Base-by-base conservation (phyloP, 2,113 vertebrate genomes). In the Cheilinus undulatus region DNA sequence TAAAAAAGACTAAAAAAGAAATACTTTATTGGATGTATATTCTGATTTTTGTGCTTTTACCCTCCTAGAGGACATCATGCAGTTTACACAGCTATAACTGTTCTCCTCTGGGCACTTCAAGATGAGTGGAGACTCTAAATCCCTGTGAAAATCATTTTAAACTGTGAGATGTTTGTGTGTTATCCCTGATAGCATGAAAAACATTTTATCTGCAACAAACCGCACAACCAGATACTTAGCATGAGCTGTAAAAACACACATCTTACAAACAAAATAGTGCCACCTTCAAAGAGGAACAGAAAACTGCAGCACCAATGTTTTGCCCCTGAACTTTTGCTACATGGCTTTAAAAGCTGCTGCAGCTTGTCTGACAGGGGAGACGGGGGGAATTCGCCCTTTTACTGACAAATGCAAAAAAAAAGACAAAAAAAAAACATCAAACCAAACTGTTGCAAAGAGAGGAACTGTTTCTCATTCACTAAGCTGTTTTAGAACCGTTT, bases 401-500 rank as follows among this genome's bases (percentile, higher is more conserved):
- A 8, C 42, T n/a, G 22, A 50, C 1, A 15, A 32, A 60, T 50
- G 7, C 46, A 40, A 50, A 73, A 57, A n/a, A n/a, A n/a, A n/a
- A n/a, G n/a, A n/a, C n/a, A n/a, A n/a, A n/a, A n/a, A n/a, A n/a
- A n/a, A n/a, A n/a, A n/a, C n/a, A n/a, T n/a, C n/a, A n/a, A 46
- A 23, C 20, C 14, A 26, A 46, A 22, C 32, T 71, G 34, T 61
- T 28, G 56, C 9, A 15, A 19, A 53, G 4, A 23, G 42, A 52
- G 42, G 45, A 46, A 53, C 27, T 22, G 57, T 48, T 48, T 59
- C 42, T 64, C 4, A 27, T 19, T 42, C 54, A 53, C 53, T 4
- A 17, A 20, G 23, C 15, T 64, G 5, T 34, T 40, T 46, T 61
- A 42, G 49, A 52, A 36, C 7, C 19, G 40, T 38, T 64, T 60